Evolutionary conservation across 1,140 invertebrate species (phyloP), one percentile per base, ranked within the genome.

Genomic region (Aphelinus atriplicis): DNA sequence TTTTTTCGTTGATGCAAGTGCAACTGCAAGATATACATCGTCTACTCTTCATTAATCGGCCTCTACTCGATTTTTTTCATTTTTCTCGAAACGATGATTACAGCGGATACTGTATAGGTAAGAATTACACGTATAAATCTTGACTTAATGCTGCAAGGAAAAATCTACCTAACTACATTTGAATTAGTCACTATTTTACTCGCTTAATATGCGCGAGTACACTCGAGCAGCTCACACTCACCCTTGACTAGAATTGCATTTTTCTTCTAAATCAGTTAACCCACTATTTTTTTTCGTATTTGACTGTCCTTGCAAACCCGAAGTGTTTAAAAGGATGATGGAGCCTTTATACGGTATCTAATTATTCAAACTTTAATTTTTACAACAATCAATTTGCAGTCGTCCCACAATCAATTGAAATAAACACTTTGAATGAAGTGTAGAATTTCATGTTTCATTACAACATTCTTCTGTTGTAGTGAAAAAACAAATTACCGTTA

Each of bases 61-160:
- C 10, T 10, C 64, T 67, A 70, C n/a, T 43, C 65, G n/a, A 56
- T 10, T 62, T 43, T 4, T 61, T 61, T 69, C 55, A 42, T 62
- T 62, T 74, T 45, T 62, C 45, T 74, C 68, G 65, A 74, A 73
- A 75, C 60, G 60, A 70, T 75, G 58, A 69, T 69, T 75, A 69
- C 73, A 75, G 73, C 45, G 7, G 73, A 75, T 75, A 75, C 73
- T 75, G 73, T 57, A 69, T 75, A 75, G 73, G 66, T 75, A 75
- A 75, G 73, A 75, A 75, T 75, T 75, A 75, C 73, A 75, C 57
- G 73, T 75, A 75, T 75, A 75, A 75, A 75, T 75, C 61, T 63
- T 64, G 73, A 68, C 73, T 75, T 75, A 75, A 75, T 26, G 56
- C 73, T 69, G 66, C 73, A 75, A 75, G 73, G 61, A 69, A 75